Evolutionary conservation across 1,140 invertebrate genomes (phyloP).

Genomic region (Batillaria attramentaria): DNA sequence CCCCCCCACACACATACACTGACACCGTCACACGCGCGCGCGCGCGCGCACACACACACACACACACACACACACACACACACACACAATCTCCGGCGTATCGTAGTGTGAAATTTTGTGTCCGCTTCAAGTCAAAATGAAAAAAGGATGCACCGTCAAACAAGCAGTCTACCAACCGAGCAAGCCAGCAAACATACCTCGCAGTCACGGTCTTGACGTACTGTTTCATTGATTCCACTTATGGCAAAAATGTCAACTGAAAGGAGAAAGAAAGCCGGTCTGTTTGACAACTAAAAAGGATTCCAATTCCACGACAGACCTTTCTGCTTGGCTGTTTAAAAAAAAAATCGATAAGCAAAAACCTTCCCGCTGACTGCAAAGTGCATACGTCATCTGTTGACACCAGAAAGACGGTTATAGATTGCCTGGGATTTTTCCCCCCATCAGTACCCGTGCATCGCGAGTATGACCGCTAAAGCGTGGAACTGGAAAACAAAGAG

Average conservation of each 20-base stretch:
- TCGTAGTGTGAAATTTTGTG: background rate
- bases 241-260: too few relatives aligned
- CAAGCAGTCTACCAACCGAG: background rate
- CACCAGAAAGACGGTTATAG: too few relatives aligned
- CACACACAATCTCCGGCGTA: background rate
- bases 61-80: background rate
- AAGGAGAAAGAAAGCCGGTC: too few relatives aligned
- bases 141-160: background rate
- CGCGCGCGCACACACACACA: slow-evolving; percentile 4
- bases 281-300: too few relatives aligned
- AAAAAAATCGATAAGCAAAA: background rate
- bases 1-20: background rate
- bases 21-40: background rate
- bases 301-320: background rate
- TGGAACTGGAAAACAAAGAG: too few relatives aligned
- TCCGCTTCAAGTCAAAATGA: background rate
- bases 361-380: background rate
- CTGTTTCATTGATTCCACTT: background rate
- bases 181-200: background rate
- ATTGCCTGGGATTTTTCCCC: too few relatives aligned
- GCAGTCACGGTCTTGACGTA: background rate
- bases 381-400: too few relatives aligned
- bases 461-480: too few relatives aligned
- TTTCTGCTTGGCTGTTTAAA: background rate
- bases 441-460: too few relatives aligned